These are phyloP conservation scores for Stenchaetothrips biformis DNA, from an alignment of 2,888 invertebrate genomes.

Conservation along the genomic window DNA sequence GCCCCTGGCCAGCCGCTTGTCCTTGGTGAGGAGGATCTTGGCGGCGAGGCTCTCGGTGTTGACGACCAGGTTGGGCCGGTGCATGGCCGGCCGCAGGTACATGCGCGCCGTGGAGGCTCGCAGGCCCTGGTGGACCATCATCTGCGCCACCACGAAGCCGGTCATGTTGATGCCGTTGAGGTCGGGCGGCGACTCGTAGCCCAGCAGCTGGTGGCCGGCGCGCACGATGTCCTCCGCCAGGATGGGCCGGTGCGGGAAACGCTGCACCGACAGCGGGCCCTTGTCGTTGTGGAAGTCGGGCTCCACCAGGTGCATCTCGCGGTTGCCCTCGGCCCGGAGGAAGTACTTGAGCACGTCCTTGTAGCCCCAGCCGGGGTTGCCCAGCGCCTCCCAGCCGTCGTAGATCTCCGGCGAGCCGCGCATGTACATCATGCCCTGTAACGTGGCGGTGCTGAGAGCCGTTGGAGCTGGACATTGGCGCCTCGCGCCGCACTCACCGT, in stretches of 20 bases:
- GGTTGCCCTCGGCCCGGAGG: constrained; percentile 46
- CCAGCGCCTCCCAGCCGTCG: constrained; percentile 59
- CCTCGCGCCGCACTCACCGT: constrained; percentile 27
- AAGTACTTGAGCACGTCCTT: constrained; percentile 45
- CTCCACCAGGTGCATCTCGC: constrained; percentile 40
- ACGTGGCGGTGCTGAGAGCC: not conserved
- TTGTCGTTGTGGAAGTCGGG: constrained; percentile 46
- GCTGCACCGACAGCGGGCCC: constrained; percentile 46
- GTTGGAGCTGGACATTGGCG: too few species aligned
- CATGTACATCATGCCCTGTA: constrained; percentile 53
- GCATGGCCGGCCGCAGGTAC: constrained; percentile 47
- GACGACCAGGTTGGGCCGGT: constrained; percentile 42
- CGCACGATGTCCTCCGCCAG: constrained; percentile 44
- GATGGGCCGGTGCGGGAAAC: constrained; percentile 45
- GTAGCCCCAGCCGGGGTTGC: constrained; percentile 54
- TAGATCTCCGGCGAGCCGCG: constrained; percentile 63
- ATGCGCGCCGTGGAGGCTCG: constrained; percentile 51
- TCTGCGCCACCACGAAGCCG: constrained; percentile 39
- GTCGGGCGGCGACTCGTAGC: constrained; percentile 44
- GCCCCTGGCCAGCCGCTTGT: constrained; percentile 61
- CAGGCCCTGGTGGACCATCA: constrained; percentile 40
- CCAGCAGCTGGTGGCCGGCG: constrained; percentile 44
- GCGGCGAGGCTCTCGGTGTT: constrained; percentile 51
- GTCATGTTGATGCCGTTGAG: constrained; percentile 42
- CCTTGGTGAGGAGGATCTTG: constrained; percentile 50